Percentiles rank a stretch among this genome's conserved stretches.
Conservation (phyloP, 2,113 vertebrate species). For the Tetrax tetrax region DNA sequence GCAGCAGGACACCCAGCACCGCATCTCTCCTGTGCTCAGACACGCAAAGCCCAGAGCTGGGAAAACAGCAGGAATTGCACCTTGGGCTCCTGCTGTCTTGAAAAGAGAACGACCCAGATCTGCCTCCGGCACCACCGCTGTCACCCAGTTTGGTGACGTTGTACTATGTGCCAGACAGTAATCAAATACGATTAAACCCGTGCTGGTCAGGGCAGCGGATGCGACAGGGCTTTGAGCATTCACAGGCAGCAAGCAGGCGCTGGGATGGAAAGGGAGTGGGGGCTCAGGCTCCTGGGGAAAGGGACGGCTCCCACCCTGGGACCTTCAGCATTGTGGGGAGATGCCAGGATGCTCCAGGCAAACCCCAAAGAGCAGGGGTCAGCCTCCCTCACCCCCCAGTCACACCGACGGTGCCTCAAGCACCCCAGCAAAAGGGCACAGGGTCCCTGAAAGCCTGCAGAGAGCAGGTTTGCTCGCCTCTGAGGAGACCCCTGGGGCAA, state of each 20-base stretch:
- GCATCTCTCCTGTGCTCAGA: not conserved
- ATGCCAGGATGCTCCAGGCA: not conserved
- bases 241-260: not conserved
- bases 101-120: no score
- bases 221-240: not conserved
- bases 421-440: not conserved
- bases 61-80: not conserved
- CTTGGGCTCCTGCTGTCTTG: not conserved
- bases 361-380: not conserved
- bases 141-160: not conserved
- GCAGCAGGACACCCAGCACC: accelerated
- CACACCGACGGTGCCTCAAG: accelerated
- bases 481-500: accelerated
- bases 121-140: accelerated
- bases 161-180: not conserved
- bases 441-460: accelerated
- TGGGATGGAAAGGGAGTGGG: not conserved
- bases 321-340: not conserved
- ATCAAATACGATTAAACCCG: not conserved
- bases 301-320: not conserved
- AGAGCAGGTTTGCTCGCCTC: not conserved
- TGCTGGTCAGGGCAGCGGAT: not conserved
- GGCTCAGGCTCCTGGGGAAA: not conserved
- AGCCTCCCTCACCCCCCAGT: no score
- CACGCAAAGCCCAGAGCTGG: not conserved